Percentiles rank a stretch among this genome's conserved stretches.
Conservation (phyloP, 2,888 invertebrate species). For the Tolmerus cingulatus region DNA sequence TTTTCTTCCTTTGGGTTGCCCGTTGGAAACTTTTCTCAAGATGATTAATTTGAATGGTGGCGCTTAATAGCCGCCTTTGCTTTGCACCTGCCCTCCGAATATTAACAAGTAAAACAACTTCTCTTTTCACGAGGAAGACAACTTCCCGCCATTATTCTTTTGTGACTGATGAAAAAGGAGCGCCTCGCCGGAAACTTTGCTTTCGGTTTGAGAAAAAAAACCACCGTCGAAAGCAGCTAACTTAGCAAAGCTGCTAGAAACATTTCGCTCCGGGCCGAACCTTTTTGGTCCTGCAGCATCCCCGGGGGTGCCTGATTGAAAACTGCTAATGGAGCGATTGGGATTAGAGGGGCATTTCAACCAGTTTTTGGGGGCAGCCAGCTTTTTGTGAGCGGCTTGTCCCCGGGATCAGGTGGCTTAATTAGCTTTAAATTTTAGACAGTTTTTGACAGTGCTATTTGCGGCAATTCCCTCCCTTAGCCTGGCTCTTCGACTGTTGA, state of each 20-base stretch:
- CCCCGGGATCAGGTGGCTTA: neutral
- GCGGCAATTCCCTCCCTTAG: neutral
- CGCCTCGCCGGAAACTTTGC: neutral
- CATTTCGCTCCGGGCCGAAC: neutral
- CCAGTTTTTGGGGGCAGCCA: neutral
- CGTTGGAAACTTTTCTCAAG: conserved; percentile 17
- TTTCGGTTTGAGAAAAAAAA: neutral
- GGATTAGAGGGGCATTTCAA: neutral
- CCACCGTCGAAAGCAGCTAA: neutral
- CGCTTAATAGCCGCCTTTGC: neutral
- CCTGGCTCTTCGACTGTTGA: neutral
- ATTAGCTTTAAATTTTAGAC: neutral
- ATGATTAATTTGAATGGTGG: conserved; percentile 35
- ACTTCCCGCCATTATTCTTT: neutral
- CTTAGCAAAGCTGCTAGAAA: neutral
- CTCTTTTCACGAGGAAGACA: neutral
- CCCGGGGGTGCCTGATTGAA: neutral
- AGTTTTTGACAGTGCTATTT: neutral
- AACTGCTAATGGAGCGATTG: neutral
- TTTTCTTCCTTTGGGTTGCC: neutral
- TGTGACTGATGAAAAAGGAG: neutral
- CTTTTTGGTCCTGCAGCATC: neutral
- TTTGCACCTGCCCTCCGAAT: conserved; percentile 36
- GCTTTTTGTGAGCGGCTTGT: neutral
- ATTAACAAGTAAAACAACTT: conserved; percentile 28